Conservation (phyloP, 35 echinoderm and acorn worm species). For the Apostichopus japonicus region DNA sequence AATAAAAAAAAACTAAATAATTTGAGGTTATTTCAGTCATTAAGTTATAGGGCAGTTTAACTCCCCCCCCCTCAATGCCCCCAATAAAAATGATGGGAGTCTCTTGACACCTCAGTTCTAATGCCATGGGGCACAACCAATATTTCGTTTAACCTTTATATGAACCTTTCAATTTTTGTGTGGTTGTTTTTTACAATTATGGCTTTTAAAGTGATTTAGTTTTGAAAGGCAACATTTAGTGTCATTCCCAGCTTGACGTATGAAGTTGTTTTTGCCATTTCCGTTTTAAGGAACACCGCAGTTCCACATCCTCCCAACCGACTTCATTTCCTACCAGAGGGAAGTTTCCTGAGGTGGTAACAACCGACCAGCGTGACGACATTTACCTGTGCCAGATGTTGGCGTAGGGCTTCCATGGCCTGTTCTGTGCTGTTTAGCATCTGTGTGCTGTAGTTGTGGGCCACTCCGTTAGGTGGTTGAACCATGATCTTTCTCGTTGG, state of each 20-base stretch:
- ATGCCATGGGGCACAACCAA: no score
- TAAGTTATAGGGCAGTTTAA: no score
- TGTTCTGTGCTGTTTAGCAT: slow-evolving; percentile 84
- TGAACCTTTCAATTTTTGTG: neutral
- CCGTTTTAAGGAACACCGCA: neutral
- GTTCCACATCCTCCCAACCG: neutral
- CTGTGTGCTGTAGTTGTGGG: slow-evolving; percentile 95
- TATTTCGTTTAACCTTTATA: no score
- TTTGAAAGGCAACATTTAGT: neutral
- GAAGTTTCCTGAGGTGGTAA: neutral
- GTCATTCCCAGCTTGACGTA: neutral
- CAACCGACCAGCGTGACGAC: neutral
- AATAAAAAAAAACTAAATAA: no score
- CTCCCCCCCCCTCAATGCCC: no score
- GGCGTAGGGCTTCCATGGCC: slow-evolving; percentile 79
- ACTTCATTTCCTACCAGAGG: neutral
- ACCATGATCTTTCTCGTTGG: slow-evolving; percentile 62
- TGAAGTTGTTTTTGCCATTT: neutral
- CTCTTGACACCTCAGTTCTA: no score
- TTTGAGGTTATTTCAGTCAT: no score
- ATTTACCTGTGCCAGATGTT: slow-evolving; percentile 82
- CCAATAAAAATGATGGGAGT: no score
- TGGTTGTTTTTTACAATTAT: neutral
- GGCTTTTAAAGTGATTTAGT: neutral
- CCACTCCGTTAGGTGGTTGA: slow-evolving; percentile 59